phyloP scores from a whole-genome alignment of 2,888 invertebrate species.

The Nycteola revayana region DNA sequence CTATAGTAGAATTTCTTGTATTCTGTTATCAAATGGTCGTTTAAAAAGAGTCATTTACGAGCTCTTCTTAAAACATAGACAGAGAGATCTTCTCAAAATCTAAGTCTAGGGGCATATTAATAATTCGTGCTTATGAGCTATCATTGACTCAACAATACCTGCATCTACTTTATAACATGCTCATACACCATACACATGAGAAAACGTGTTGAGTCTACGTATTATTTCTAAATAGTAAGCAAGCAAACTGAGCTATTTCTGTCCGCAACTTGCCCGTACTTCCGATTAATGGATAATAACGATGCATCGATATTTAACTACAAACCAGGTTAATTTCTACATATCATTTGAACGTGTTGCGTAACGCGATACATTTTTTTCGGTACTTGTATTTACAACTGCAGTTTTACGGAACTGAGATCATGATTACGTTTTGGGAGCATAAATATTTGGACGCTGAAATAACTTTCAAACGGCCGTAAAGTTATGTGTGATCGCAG shows the following conservation, averaged over 20 bases:
- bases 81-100: too few species aligned
- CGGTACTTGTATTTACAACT: slow-evolving; percentile 40
- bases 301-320: slow-evolving; percentile 58
- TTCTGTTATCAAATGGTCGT: too few species aligned
- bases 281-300: slow-evolving; percentile 46
- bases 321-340: slow-evolving; percentile 72
- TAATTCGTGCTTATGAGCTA: too few species aligned
- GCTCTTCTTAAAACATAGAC: too few species aligned
- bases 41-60: too few species aligned
- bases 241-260: slow-evolving; percentile 49
- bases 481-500: neutral
- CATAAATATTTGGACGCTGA: slow-evolving; percentile 40
- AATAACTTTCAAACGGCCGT: slow-evolving; percentile 17
- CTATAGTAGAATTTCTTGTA: too few species aligned
- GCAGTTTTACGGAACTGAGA: slow-evolving; percentile 43
- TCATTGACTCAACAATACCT: too few species aligned
- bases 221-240: slow-evolving; percentile 42
- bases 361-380: slow-evolving; percentile 19
- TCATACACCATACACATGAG: too few species aligned
- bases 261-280: slow-evolving; percentile 39
- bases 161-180: too few species aligned
- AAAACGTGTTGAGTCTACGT: slow-evolving; percentile 41
- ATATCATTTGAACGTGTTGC: slow-evolving; percentile 44
- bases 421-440: slow-evolving; percentile 38
- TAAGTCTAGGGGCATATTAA: too few species aligned